phyloP scores from a whole-genome alignment of 2,113 vertebrate species.

The Paramormyrops kingsleyae region DNA sequence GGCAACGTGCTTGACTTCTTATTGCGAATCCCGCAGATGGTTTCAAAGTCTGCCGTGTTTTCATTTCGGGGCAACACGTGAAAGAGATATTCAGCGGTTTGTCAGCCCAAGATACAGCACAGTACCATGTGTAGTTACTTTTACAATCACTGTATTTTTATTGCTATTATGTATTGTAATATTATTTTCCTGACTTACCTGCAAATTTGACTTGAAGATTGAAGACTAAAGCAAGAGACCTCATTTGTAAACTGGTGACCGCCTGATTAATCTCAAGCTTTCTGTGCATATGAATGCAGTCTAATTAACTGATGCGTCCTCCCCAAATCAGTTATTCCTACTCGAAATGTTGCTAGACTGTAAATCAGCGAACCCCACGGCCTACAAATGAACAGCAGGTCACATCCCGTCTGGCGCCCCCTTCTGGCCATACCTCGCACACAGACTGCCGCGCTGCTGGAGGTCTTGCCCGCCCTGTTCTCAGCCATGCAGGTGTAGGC shows the following conservation, averaged over 20 bases:
- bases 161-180: not conserved
- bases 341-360: not conserved
- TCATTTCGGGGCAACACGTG: not conserved
- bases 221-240: not conserved
- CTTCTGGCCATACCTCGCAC: slow-evolving; percentile 43
- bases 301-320: not conserved
- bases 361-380: not conserved
- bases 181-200: not conserved
- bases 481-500: slow-evolving; percentile 61
- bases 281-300: not conserved
- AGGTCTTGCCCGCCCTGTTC: slow-evolving; percentile 54
- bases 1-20: not conserved
- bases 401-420: not conserved
- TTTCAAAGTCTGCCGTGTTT: slow-evolving; percentile 51
- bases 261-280: not conserved
- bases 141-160: not conserved
- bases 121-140: not conserved
- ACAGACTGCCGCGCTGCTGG: slow-evolving; percentile 55
- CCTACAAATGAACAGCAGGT: not conserved
- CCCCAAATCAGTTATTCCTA: not conserved
- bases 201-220: not conserved
- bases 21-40: slow-evolving; percentile 24
- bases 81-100: not conserved
- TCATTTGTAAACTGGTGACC: not conserved
- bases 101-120: not conserved